Evolutionary conservation across 2,888 invertebrate genomes (phyloP).

Genomic region (Drosophila histrio): DNA sequence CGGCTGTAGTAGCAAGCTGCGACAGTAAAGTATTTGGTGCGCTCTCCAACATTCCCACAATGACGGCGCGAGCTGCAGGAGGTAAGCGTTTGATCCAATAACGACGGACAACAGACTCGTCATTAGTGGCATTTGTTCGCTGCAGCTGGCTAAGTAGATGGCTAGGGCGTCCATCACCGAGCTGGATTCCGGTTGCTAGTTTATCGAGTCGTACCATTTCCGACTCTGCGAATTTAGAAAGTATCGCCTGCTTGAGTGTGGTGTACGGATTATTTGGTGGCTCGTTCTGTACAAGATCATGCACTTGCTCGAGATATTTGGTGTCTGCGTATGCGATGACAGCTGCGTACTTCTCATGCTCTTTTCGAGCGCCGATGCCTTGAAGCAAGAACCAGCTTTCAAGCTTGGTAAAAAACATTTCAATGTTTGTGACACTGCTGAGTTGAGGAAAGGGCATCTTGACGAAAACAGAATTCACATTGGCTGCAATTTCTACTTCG

Average conservation of each 20-base stretch:
- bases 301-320: not conserved
- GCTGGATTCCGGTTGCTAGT: no score
- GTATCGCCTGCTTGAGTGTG: not conserved
- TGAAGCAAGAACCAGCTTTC: not conserved
- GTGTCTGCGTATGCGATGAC: not conserved
- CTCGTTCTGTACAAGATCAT: not conserved
- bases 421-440: not conserved
- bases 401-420: not conserved
- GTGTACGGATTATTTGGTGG: not conserved
- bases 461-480: not conserved
- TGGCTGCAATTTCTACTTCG: no score
- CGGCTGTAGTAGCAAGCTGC: no score
- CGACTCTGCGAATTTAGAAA: not conserved
- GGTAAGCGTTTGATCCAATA: constrained; percentile 2
- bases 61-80: not conserved
- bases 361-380: not conserved
- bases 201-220: no score
- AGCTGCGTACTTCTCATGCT: not conserved
- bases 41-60: not conserved
- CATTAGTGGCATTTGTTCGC: not conserved
- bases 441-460: not conserved
- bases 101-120: not conserved
- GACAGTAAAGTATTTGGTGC: not conserved
- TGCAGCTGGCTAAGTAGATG: not conserved
- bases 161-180: not conserved